Evolutionary conservation across 2,888 invertebrate genomes (phyloP), one percentile per base, ranked within the genome.

Genomic region (Lasioglossum marginatum): DNA sequence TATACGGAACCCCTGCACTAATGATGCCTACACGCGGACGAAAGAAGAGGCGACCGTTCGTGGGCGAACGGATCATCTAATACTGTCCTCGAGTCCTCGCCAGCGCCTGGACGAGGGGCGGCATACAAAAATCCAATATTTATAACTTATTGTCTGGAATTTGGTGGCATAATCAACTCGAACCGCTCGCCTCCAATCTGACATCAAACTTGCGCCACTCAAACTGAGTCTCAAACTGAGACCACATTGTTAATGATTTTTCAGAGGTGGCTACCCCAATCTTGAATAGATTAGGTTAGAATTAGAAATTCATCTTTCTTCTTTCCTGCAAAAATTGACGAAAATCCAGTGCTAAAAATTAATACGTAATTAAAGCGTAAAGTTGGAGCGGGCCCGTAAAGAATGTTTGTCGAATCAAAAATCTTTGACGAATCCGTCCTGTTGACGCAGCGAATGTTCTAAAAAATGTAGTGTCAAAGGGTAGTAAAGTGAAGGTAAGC

Each of bases 111-210:
- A 40, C 14, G 81, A 85, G 79, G 89, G 85, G 84, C 86, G 89
- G 84, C 72, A 37, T 71, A 57, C 31, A 43, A 48, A 77, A 80
- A 77, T 93, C 94, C 92, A 95, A 95, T 95, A 95, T 95, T 94
- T 94, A 94, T 94, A 94, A 94, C 93, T 93, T 94, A 94, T 94
- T 94, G 94, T 95, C 91, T 93, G 91, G 91, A 92, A 93, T 92
- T 93, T 92, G 91, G 91, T 63, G 57, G 80, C 79, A 82, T 77
- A 81, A 77, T 83, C 77, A 80, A 68, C 48, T 27, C 66, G 66
- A 37, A 27, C 60, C 37, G 10, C 23, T 60, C 37, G 37, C 19
- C 68, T 68, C 19, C 66, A 23, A 23, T 10, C 10, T 68, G 37
- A 10, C 34, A 19, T 37, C 1, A 3, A 34, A 23, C 34, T n/a